Evolutionary conservation across 2,888 invertebrate genomes (phyloP).

Genomic region (Lycocerus yunnanus): DNA sequence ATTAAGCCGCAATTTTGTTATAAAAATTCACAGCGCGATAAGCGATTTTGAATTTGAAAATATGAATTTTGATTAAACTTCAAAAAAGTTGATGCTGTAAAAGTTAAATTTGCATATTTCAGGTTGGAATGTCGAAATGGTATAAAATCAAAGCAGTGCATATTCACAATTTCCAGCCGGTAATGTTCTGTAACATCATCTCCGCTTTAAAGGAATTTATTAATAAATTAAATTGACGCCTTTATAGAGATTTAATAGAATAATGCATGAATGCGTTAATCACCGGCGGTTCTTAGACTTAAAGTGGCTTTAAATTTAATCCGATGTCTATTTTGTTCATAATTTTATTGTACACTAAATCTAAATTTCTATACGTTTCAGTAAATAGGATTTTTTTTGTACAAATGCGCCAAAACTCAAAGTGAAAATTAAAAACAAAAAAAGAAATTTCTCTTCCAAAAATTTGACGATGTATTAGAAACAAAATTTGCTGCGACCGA

Average conservation of each 20-base stretch:
- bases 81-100: neutral
- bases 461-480: neutral
- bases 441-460: neutral
- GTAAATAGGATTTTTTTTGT: neutral
- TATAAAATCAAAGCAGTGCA: neutral
- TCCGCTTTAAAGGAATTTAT: constrained; percentile 17
- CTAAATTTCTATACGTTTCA: neutral
- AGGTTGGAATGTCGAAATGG: neutral
- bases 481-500: neutral
- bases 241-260: constrained; percentile 10
- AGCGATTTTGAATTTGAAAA: neutral
- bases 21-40: neutral
- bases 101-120: neutral
- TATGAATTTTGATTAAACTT: neutral
- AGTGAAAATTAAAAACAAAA: neutral
- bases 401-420: neutral
- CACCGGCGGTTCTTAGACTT: constrained; percentile 5
- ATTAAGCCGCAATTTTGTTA: neutral
- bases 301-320: constrained; percentile 3
- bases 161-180: neutral
- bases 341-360: neutral
- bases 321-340: neutral
- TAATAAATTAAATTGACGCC: constrained; percentile 18
- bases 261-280: constrained; percentile 15
- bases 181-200: constrained; percentile 10